These are phyloP conservation scores for Holothuria glaberrima DNA, from an alignment of 35 echinoderm and acorn worm genomes.

Conservation along the genomic window DNA sequence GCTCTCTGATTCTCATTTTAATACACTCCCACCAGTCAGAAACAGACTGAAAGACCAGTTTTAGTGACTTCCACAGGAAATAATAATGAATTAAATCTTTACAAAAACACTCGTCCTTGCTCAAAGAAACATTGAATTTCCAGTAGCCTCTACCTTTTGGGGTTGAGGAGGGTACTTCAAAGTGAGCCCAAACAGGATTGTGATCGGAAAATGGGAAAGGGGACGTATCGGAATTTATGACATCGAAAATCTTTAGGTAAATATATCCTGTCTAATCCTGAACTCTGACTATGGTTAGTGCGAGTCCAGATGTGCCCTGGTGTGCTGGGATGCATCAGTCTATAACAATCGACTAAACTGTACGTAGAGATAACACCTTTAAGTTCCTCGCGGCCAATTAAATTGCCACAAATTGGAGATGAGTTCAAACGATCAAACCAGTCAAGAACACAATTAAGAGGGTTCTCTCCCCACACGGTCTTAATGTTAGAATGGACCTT, in stretches of 20 bases:
- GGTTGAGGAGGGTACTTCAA: neutral
- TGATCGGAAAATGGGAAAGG: too few relatives aligned
- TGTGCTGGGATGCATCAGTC: neutral
- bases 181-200: neutral
- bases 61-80: neutral
- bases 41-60: too few relatives aligned
- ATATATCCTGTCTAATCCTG: slow-evolving; percentile 46
- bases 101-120: slow-evolving; percentile 13
- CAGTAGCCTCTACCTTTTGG: too few relatives aligned
- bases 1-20: too few relatives aligned
- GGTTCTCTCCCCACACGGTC: too few relatives aligned
- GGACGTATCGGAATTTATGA: neutral
- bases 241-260: neutral
- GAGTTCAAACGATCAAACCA: too few relatives aligned
- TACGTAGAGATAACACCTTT: neutral
- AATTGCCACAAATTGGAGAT: too few relatives aligned
- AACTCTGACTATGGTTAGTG: neutral
- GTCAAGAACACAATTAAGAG: too few relatives aligned
- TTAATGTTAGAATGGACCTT: too few relatives aligned
- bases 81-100: slow-evolving; percentile 5
- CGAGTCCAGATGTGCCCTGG: neutral
- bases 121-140: slow-evolving; percentile 31
- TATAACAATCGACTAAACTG: neutral
- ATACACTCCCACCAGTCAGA: too few relatives aligned
- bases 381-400: too few relatives aligned